Conservation (phyloP, 2,888 invertebrate species). For the Rambutsinella grinnellia region DNA sequence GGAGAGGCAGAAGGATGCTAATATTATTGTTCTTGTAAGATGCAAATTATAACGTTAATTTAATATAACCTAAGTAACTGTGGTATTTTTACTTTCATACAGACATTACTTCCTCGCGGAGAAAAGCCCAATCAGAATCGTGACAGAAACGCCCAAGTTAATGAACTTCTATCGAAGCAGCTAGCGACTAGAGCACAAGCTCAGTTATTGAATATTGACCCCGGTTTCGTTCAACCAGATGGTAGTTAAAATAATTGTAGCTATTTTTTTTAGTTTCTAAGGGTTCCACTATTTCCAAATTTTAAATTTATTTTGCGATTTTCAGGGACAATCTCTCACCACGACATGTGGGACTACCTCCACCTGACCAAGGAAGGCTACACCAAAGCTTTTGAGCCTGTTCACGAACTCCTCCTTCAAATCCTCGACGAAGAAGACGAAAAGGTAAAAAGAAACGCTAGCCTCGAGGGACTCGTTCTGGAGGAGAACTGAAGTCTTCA, state of each 20-base stretch:
- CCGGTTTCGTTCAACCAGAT: conserved; percentile 82
- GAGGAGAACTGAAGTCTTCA: conserved; percentile 28
- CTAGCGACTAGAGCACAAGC: conserved; percentile 75
- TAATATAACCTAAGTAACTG: background rate
- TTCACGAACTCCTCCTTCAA: conserved; percentile 84
- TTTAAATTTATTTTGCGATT: background rate
- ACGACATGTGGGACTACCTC: conserved; percentile 93
- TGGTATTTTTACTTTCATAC: conserved; percentile 67
- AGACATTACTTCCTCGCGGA: conserved; percentile 91
- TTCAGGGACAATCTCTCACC: conserved; percentile 81
- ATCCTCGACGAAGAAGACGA: conserved; percentile 77
- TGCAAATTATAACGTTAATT: background rate
- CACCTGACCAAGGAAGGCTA: conserved; percentile 89
- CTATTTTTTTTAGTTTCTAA: background rate
- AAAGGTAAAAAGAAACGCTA: conserved; percentile 29
- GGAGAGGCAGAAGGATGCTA: conserved; percentile 83
- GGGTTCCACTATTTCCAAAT: background rate
- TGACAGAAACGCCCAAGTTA: conserved; percentile 82
- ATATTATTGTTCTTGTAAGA: conserved; percentile 88
- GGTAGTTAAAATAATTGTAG: conserved; percentile 69
- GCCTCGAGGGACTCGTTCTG: conserved; percentile 27
- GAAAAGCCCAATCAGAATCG: conserved; percentile 86
- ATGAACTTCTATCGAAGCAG: conserved; percentile 78
- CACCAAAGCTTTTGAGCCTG: conserved; percentile 87
- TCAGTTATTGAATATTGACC: conserved; percentile 84